Conservation (phyloP, 53 echinoderm and acorn worm species). For the Arbacia lixula region DNA sequence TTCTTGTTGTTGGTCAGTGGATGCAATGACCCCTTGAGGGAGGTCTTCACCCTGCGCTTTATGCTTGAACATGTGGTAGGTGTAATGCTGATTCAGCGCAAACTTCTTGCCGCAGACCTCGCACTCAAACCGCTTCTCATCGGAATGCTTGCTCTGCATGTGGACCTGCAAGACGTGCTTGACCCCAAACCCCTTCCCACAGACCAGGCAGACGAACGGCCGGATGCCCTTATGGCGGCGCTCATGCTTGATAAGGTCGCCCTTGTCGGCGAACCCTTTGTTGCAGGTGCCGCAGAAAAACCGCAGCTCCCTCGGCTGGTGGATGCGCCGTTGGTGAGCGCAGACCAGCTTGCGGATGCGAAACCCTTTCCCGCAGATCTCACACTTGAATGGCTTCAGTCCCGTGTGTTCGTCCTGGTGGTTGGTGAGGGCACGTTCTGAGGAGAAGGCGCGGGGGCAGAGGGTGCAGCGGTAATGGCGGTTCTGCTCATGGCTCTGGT, state of each 20-base stretch:
- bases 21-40: no score
- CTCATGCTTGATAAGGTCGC: not conserved
- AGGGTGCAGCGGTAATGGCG: slow-evolving; percentile 25
- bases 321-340: slow-evolving; percentile 7
- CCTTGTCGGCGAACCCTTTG: slow-evolving; percentile 4
- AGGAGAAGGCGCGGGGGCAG: slow-evolving; percentile 25
- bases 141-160: not conserved
- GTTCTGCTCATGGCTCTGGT: not conserved
- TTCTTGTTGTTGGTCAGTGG: no score
- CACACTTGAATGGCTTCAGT: slow-evolving; percentile 47
- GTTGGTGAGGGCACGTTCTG: slow-evolving; percentile 40
- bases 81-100: not conserved
- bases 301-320: not conserved
- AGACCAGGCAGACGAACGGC: slow-evolving; percentile 13
- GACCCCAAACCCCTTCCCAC: slow-evolving; percentile 22
- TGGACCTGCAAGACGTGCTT: not conserved
- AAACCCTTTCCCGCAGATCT: slow-evolving; percentile 36
- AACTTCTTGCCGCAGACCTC: slow-evolving; percentile 16
- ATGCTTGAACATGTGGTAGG: slow-evolving; percentile 18
- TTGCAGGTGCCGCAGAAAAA: slow-evolving; percentile 13
- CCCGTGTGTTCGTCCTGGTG: slow-evolving; percentile 53
- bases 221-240: slow-evolving; percentile 37
- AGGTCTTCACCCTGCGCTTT: not conserved
- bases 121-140: slow-evolving; percentile 15
- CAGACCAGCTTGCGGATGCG: not conserved